phyloP scores from a whole-genome alignment of 2,797 vertebrate species.

The Glossophaga mutica region DNA sequence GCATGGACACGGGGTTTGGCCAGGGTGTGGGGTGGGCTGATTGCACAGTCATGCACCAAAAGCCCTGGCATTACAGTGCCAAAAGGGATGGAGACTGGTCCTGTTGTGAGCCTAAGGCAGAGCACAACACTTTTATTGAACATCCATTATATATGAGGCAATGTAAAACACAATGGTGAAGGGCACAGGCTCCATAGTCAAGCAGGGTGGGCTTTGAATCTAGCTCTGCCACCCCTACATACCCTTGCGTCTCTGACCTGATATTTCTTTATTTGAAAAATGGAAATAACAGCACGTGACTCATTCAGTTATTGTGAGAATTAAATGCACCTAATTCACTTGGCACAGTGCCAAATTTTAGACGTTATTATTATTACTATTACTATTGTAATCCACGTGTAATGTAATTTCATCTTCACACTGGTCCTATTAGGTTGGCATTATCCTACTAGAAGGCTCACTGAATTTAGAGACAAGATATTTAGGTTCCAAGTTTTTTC shows the following conservation, averaged over 20 bases:
- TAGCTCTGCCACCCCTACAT: background rate
- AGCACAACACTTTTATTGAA: background rate
- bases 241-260: background rate
- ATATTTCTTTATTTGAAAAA: background rate
- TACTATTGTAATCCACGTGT: no score
- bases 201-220: background rate
- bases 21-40: background rate
- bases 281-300: background rate
- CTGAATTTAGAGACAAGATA: background rate
- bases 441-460: background rate
- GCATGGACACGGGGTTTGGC: background rate
- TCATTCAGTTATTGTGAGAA: background rate
- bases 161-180: background rate
- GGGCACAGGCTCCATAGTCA: background rate
- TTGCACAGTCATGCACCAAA: background rate
- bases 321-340: background rate
- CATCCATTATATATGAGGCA: background rate
- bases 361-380: no score
- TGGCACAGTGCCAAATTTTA: background rate
- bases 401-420: background rate
- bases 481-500: background rate
- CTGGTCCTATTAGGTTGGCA: background rate
- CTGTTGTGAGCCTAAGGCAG: background rate
- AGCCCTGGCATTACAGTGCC: background rate
- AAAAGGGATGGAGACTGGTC: background rate